Evolutionary conservation across 2,797 vertebrate species (phyloP).

Genomic region (Myotis vivesi): DNA sequence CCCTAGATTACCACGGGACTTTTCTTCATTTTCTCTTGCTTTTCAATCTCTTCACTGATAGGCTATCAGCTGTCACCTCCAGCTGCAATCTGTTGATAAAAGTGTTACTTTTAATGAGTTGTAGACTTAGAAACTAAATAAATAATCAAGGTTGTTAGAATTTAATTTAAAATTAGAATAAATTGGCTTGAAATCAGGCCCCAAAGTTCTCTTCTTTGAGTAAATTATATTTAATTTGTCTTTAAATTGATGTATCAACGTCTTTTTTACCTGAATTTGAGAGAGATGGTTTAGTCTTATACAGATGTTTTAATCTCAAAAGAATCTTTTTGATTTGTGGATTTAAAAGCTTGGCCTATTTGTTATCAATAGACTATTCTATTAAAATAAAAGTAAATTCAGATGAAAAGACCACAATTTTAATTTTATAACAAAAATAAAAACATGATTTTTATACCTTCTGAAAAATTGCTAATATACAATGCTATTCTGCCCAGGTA

Average conservation of each 20-base stretch:
- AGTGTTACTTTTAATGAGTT: background rate
- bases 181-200: background rate
- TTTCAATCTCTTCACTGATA: background rate
- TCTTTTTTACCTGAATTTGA: background rate
- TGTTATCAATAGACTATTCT: slow-evolving; percentile 27
- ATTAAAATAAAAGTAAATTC: slow-evolving; percentile 42
- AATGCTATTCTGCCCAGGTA: background rate
- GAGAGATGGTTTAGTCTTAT: background rate
- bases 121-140: slow-evolving; percentile 33
- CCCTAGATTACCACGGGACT: background rate
- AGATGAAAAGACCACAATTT: slow-evolving; percentile 15
- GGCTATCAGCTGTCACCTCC: background rate
- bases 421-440: slow-evolving; percentile 49
- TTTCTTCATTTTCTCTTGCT: background rate
- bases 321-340: background rate
- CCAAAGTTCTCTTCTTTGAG: background rate
- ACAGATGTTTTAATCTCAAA: slow-evolving; percentile 31
- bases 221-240: slow-evolving; percentile 34
- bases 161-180: slow-evolving; percentile 53
- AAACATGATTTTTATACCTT: slow-evolving; percentile 21
- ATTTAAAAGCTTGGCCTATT: background rate
- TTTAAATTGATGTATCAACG: background rate
- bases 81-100: slow-evolving; percentile 22
- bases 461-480: background rate
- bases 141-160: slow-evolving; percentile 34